Base-by-base conservation (phyloP, 2,113 vertebrate genomes). In the Blennius ocellaris region DNA sequence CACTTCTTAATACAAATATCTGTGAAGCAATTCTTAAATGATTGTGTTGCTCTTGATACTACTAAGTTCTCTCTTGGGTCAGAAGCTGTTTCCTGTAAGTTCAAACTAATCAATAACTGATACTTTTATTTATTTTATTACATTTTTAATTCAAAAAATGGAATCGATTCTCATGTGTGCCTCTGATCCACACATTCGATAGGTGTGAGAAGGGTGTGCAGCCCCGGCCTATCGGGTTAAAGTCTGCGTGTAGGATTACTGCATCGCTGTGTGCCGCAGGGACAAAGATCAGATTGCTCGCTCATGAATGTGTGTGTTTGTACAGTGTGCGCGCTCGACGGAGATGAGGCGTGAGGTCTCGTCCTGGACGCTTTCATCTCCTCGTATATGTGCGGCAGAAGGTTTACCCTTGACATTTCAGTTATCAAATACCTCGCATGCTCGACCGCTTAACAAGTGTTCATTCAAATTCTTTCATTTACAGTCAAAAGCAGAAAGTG, bases 261-360 rank as follows among this genome's bases (percentile, higher is more conserved):
- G 79, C 69, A 43, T 61, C 77, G 74, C 76, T 77, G 49, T 17
- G 59, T 78, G 69, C 88, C 86, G 73, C 53, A 78, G 85, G 88
- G 85, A 84, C 88, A 91, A 92, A 92, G 89, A 92, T 92, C 89
- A 80, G 71, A 72, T 91, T 84, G 68, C 89, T 72, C 57, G 71
- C 73, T 73, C 50, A 30, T 86, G 82, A 80, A 38, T 70, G 52
- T 76, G 70, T 68, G 70, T 68, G 8, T 79, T 73, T 85, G 75
- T 58, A 17, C 54, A 64, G 58, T 55, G n/a, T 79, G 62, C 54
- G 49, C 41, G 60, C 67, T 61, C 76, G 11, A 6, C 48, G 71
- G 75, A 71, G 48, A 83, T 50, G 52, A 73, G 16, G 37, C 39
- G 49, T 50, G 52, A 60, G 17, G 21, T 56, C 16, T 53, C 56